Conservation (phyloP, 2,113 vertebrate genomes). For the Hirundichthys speculiger region DNA sequence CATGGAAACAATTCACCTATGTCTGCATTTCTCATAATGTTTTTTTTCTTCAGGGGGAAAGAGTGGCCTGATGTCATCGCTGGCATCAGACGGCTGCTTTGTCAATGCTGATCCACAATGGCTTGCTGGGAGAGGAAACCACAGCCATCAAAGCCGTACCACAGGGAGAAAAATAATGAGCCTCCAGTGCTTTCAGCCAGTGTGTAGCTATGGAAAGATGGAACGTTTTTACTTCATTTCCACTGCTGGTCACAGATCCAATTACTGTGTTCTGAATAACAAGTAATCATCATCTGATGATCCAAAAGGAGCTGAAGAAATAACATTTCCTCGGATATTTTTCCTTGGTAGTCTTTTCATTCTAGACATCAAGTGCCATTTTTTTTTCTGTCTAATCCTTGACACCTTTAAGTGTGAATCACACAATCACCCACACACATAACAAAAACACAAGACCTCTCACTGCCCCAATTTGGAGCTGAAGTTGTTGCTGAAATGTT, state of each 20-base stretch:
- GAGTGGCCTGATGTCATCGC: background rate
- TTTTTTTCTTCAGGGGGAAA: background rate
- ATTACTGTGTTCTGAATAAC: slow-evolving; percentile 6
- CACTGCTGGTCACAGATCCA: background rate
- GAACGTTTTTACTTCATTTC: slow-evolving; percentile 3
- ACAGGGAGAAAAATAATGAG: slow-evolving; percentile 43
- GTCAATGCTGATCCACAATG: slow-evolving; percentile 7
- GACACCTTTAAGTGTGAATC: no score
- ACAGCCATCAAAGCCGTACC: slow-evolving; percentile 27
- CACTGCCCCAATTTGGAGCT: no score
- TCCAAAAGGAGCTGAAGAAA: slow-evolving; percentile 4
- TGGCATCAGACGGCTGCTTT: slow-evolving; percentile 4
- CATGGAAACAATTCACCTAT: background rate
- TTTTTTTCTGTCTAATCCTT: no score
- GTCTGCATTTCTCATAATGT: slow-evolving; percentile 3
- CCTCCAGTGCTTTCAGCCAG: slow-evolving; percentile 15
- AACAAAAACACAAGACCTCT: no score
- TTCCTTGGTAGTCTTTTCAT: no score
- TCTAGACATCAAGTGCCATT: no score
- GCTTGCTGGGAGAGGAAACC: slow-evolving; percentile 24
- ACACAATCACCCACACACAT: no score
- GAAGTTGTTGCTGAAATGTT: no score
- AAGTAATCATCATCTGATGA: slow-evolving; percentile 14
- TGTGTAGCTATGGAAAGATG: slow-evolving; percentile 5
- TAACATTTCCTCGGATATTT: background rate